These are phyloP conservation scores for Epizoanthus scotinus DNA, from an alignment of 92 coral and sea anemone species.

Conservation along the genomic window DNA sequence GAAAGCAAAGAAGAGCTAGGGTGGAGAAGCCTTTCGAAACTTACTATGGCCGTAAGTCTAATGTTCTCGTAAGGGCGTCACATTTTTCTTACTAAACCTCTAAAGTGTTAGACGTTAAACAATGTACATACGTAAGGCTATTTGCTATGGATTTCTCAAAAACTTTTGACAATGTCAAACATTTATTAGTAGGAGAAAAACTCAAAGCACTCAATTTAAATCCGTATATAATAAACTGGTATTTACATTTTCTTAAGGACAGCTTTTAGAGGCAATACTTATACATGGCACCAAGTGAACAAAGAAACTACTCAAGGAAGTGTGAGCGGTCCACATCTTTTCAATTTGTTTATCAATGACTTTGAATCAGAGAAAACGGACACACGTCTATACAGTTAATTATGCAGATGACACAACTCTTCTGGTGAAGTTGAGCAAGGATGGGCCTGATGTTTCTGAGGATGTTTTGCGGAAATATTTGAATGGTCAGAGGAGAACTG, in stretches of 20 bases:
- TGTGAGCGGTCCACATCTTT: conserved; percentile 8
- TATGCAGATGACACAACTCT: conserved; percentile 12
- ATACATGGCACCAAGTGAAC: too few species aligned
- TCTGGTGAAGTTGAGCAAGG: background rate
- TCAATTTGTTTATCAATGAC: conserved; percentile 3
- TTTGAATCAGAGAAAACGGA: background rate
- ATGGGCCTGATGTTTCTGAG: background rate
- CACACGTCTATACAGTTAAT: background rate
- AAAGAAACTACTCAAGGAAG: background rate
- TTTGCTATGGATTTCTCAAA: conserved; percentile 49
- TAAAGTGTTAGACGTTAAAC: background rate
- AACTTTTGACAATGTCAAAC: conserved; percentile 45
- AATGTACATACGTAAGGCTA: conserved; percentile 14
- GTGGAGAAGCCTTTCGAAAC: too few species aligned
- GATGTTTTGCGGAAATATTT: background rate
- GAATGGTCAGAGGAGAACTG: background rate
- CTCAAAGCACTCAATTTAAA: conserved; percentile 23
- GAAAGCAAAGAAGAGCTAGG: too few species aligned
- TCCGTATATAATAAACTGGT: conserved; percentile 43
- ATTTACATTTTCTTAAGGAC: too few species aligned
- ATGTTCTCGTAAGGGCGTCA: too few species aligned
- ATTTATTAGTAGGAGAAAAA: conserved; percentile 26
- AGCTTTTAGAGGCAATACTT: too few species aligned
- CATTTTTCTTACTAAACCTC: too few species aligned
- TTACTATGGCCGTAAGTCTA: too few species aligned